A percentile compares a stretch with the other conserved stretches of the same genome.
Evolutionary conservation across 92 coral and sea anemone species (phyloP).

Genomic region (Meandrina meandrites): DNA sequence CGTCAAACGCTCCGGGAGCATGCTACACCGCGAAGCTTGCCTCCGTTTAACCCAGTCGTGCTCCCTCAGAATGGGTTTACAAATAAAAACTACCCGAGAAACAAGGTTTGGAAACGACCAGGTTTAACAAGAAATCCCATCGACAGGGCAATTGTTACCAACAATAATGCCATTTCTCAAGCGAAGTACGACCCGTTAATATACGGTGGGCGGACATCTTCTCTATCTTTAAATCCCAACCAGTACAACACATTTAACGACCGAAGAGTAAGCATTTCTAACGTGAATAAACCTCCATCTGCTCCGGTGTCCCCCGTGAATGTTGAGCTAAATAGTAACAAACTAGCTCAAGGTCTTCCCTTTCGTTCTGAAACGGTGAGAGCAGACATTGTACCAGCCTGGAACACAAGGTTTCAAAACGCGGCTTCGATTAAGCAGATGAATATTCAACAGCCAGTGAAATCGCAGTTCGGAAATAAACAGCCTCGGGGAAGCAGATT

Average conservation of each 20-base stretch:
- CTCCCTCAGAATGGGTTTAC: neutral
- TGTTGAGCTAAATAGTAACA: neutral
- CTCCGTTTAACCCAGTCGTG: neutral
- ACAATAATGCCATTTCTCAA: neutral
- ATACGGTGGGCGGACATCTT: neutral
- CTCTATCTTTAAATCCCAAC: neutral
- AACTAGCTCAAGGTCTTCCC: neutral
- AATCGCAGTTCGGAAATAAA: neutral
- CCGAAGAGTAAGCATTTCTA: neutral
- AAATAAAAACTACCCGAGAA: neutral
- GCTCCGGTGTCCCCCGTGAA: neutral
- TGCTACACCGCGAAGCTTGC: constrained; percentile 9
- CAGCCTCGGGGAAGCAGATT: neutral
- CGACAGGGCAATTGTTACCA: neutral
- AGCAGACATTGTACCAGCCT: neutral
- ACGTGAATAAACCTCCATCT: neutral
- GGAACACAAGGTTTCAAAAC: neutral
- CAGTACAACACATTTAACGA: neutral
- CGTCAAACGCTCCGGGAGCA: neutral
- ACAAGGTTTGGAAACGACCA: neutral
- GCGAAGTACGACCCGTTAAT: neutral
- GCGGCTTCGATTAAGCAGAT: neutral
- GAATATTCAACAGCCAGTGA: constrained; percentile 5
- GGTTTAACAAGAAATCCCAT: neutral
- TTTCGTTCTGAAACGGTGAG: neutral